Conservation (phyloP, 2,888 invertebrate species). For the Thyatira batis region DNA sequence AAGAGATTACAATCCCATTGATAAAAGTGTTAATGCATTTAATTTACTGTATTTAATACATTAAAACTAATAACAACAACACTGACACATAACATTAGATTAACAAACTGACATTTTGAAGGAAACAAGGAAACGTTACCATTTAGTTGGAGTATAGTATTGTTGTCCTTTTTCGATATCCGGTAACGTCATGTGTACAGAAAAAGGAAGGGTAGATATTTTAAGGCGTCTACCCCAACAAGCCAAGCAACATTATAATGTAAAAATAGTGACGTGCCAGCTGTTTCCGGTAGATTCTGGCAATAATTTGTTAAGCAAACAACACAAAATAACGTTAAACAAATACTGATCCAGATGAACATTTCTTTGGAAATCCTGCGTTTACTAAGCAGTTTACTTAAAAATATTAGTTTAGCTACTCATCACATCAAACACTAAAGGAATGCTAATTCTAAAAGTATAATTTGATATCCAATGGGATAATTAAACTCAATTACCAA, state of each 20-base stretch:
- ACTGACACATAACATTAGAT: constrained; percentile 68
- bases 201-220: constrained; percentile 33
- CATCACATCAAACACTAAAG: no score
- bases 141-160: constrained; percentile 20
- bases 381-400: no score
- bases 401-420: no score
- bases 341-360: no score
- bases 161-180: constrained; percentile 18
- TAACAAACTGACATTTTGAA: constrained; percentile 59
- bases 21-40: constrained; percentile 49
- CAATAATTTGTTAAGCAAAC: no score
- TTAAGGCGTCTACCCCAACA: constrained; percentile 38
- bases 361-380: no score
- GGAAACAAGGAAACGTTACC: constrained; percentile 40
- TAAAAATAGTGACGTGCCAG: constrained; percentile 42
- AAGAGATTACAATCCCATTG: constrained; percentile 54
- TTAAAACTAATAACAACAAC: constrained; percentile 73
- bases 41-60: constrained; percentile 50
- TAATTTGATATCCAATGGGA: no score
- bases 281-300: constrained; percentile 39
- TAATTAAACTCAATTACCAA: no score
- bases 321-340: no score
- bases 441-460: no score
- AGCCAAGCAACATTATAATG: constrained; percentile 23
- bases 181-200: constrained; percentile 15